Percentiles rank a stretch among this genome's conserved stretches.
Evolutionary conservation across 1,140 invertebrate species (phyloP).

Genomic region (Samia ricini): DNA sequence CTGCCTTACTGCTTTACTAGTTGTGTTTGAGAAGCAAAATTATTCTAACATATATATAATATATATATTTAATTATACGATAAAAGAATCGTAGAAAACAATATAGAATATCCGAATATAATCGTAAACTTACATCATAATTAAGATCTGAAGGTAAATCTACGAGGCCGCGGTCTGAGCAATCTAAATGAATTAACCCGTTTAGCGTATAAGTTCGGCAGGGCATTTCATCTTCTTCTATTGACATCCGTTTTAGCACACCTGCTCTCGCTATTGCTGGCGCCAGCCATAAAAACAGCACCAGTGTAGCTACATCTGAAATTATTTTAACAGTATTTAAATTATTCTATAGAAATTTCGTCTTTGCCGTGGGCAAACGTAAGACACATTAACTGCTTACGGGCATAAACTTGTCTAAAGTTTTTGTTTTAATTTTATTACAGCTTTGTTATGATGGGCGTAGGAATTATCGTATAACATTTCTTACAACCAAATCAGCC

Average conservation of each 20-base stretch:
- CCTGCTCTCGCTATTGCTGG: constrained; percentile 32
- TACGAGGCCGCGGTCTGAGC: not conserved
- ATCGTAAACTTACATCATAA: constrained; percentile 54
- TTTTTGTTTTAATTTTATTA: too few species aligned
- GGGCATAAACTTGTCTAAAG: too few species aligned
- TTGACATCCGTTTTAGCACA: constrained; percentile 30
- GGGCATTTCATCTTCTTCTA: constrained; percentile 28
- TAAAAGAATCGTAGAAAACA: too few species aligned
- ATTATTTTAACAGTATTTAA: constrained; percentile 11
- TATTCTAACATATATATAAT: too few species aligned
- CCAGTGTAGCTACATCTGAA: constrained; percentile 34
- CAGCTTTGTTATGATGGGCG: too few species aligned
- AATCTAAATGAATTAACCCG: constrained; percentile 48
- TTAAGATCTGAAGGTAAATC: constrained; percentile 36
- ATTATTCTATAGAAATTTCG: not conserved
- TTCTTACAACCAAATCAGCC: too few species aligned
- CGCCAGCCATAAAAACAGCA: constrained; percentile 43
- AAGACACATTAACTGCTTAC: too few species aligned
- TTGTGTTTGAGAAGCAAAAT: too few species aligned
- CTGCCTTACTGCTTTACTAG: too few species aligned
- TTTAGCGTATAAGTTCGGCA: constrained; percentile 51
- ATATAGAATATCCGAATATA: too few species aligned
- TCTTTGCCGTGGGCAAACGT: not conserved
- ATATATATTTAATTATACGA: too few species aligned
- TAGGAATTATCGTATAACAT: too few species aligned